Evolutionary conservation across 1,140 invertebrate species (phyloP), one percentile per base, ranked within the genome.

Genomic region (Drosophila saltans): DNA sequence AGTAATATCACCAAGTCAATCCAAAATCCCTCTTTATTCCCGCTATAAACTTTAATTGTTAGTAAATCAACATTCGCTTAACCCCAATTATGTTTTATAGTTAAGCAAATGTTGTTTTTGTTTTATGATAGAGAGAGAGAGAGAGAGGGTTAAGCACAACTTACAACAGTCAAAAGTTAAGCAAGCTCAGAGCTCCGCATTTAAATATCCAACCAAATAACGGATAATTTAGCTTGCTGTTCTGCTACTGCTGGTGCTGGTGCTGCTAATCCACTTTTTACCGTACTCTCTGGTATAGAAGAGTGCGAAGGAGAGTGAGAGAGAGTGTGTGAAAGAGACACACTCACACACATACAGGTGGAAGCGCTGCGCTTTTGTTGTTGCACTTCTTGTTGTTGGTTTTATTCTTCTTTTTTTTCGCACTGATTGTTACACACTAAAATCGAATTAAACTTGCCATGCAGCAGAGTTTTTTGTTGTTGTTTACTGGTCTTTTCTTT

Each of bases 401-500:
- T 26, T 52, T 52, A 36, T 52, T 10, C 7, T 48, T 64, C 16
- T 16, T 66, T 68, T 85, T 75, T 80, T 58, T 80, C 55, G 40
- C 69, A 80, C 77, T 88, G 74, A 88, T 88, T 88, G 84, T 89
- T 84, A 72, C 74, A 80, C 79, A 89, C 84, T 89, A 80, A 89
- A 88, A 88, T 84, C 78, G 71, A 88, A 88, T 88, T 89, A 89
- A 88, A 84, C 76, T 86, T 86, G 76, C 69, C 72, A 75, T 60
- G 21, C 40, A 2, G 55, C 52, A 39, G 4, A 69, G 65, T 41
- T 69, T 24, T 52, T 52, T 72, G 43, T 36, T 69, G 77, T 65
- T 68, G 55, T 73, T 68, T 67, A 16, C 45, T 21, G 16, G 45
- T 48, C 45, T 48, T 48, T 48, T 30, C 28, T 30, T 4, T 36